Evolutionary conservation across 2,888 invertebrate genomes (phyloP).

Genomic region (Eupithecia subfuscata): DNA sequence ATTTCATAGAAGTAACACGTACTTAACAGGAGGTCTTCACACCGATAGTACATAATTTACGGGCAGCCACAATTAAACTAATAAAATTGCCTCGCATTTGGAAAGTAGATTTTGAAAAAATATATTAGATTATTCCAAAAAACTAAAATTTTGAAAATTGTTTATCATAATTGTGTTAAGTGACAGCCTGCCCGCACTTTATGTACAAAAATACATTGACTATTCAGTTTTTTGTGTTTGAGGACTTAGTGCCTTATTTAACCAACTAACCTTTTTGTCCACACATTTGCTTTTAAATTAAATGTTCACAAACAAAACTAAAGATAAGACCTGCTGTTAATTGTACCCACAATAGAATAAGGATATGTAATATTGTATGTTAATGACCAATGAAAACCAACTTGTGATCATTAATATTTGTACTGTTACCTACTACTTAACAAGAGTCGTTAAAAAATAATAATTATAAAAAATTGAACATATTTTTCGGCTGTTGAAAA

Average conservation of each 20-base stretch:
- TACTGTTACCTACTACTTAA: conserved; percentile 85
- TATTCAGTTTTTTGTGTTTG: background rate
- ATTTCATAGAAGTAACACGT: conserved; percentile 65
- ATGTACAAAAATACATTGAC: conserved; percentile 54
- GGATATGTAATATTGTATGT: conserved; percentile 82
- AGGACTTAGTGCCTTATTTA: conserved; percentile 1
- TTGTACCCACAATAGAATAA: conserved; percentile 78
- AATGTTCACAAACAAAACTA: background rate
- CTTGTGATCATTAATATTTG: conserved; percentile 86
- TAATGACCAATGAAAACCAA: conserved; percentile 86
- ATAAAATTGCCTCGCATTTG: conserved; percentile 84
- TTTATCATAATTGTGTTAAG: conserved; percentile 73
- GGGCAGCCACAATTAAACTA: conserved; percentile 71
- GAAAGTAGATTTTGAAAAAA: conserved; percentile 82
- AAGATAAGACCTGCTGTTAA: conserved; percentile 79
- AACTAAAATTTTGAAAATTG: conserved; percentile 71
- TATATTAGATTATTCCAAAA: conserved; percentile 78
- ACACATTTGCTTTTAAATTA: background rate
- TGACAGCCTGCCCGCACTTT: conserved; percentile 64
- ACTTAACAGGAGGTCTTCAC: conserved; percentile 74
- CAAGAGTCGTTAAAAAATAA: conserved; percentile 85
- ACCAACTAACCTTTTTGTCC: conserved; percentile 24
- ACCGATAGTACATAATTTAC: conserved; percentile 55
- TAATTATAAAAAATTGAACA: conserved; percentile 81
- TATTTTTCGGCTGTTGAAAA: conserved; percentile 85